Base-by-base conservation (phyloP, 2,888 invertebrate species). In the Nysson spinosus region DNA sequence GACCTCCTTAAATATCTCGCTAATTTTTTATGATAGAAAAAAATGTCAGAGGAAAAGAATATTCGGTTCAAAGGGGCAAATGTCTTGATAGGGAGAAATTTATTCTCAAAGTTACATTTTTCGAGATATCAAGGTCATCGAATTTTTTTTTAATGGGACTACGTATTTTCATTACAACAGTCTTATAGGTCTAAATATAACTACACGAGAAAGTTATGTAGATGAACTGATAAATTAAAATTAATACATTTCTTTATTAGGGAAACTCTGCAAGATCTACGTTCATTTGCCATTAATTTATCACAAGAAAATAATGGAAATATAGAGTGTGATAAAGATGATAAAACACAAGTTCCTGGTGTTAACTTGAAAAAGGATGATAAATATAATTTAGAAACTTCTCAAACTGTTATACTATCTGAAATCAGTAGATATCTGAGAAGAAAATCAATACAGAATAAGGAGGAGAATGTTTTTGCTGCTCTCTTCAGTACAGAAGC, bases 401-500 rank as follows among this genome's bases (percentile, higher is more conserved):
- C 80, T 19, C 78, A 64, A 61, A 61, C 30, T 11, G 62, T 81
- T 32, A 63, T 85, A 26, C 50, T 84, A 24, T 47, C 67, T n/a
- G 82, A 84, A 69, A 79, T 85, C 63, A 78, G 75, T 4, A 74
- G 77, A 47, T 72, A 74, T 57, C 44, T 84, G 1, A 69, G 57
- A 14, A 80, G 68, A 58, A 74, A 75, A 32, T 19, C 52, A 24
- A 79, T 79, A 49, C 61, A 54, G 11, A 57, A 72, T 22, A 80
- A 75, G 55, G 73, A 76, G 39, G 69, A 79, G n/a, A 55, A 77
- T 14, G 60, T 87, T 37, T 69, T 82, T 11, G 75, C 83, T 22
- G 60, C 75, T 17, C 67, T 88, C 6, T 35, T 84, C 5, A 77
- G 76, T 16, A 82, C 79, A 35, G 84, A 85, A 40, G 79, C 80